phyloP scores from a whole-genome alignment of 1,140 invertebrate species.

The Achatina immaculata region DNA sequence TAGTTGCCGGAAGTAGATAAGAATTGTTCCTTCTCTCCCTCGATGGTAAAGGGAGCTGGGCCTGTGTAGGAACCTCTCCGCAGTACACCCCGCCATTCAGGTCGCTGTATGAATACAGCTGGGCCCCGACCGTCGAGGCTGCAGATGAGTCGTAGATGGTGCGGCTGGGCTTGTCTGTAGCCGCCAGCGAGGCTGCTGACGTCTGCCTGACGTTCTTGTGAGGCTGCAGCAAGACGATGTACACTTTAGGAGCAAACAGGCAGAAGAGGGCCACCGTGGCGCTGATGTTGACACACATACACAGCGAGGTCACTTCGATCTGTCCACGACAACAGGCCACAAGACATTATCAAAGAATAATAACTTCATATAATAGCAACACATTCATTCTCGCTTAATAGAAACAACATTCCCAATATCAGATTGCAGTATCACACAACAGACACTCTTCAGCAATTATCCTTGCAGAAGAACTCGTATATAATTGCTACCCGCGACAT shows the following conservation, averaged over 20 bases:
- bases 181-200: conserved; percentile 47
- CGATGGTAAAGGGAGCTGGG: not conserved
- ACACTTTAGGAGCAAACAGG: conserved; percentile 85
- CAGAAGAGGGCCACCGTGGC: conserved; percentile 83
- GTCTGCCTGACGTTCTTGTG: conserved; percentile 80
- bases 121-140: conserved; percentile 1
- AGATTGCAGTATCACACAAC: no score
- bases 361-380: no score
- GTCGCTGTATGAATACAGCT: conserved; percentile 25
- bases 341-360: no score
- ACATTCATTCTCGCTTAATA: no score
- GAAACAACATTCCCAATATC: no score
- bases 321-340: conserved; percentile 67
- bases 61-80: conserved; percentile 14
- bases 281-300: conserved; percentile 84
- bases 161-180: conserved; percentile 38
- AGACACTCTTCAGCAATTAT: no score
- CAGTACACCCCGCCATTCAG: conserved; percentile 34
- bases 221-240: conserved; percentile 82
- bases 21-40: conserved; percentile 18
- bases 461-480: no score
- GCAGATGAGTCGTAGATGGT: conserved; percentile 38
- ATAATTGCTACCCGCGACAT: no score
- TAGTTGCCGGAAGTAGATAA: conserved; percentile 32
- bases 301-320: conserved; percentile 84